Evolutionary conservation across 92 coral and sea anemone genomes (phyloP), one percentile per base, ranked within the genome.

Genomic region (Parazoanthus atlanticus): DNA sequence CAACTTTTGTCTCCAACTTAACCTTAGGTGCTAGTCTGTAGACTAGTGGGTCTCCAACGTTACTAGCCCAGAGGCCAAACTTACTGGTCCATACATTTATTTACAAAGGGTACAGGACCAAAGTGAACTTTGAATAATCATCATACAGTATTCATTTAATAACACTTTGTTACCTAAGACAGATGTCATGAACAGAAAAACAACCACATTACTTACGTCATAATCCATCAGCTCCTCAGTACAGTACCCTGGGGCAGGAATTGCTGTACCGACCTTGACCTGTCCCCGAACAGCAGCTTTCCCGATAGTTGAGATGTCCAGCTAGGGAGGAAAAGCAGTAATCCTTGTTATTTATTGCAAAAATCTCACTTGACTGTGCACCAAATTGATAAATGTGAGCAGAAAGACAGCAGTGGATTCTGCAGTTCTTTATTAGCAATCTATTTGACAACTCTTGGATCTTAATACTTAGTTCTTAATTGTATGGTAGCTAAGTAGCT

Each of bases 201-300:
- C 67, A 23, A 29, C 3, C 5, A 2, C 12, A 83, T 25, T 13
- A 70, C 69, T 84, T 84, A 84, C 87, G 40, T 84, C 87, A 28
- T 69, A 84, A 84, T 70, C 78, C 43, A 84, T 28, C 15, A 84
- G 67, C 46, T 84, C 87, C 52, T 69, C 66, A 46, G 87, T 84
- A 46, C 78, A 46, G 87, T 70, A 28, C 41, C 65, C 78, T 41
- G 25, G 67, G 54, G 87, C 87, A 43, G 12, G 66, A 31, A 23
- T 29, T 46, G 34, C 74, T 84, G 87, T 72, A 46, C 17, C 30
- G 87, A 40, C 87, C 87, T 69, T 69, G 30, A 21, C 78, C 67
- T 70, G n/a, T n/a, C n/a, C n/a, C n/a, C n/a, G 78, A 43, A 40
- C 32, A 26, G 11, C 21, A 5, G 76, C 30, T 65, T 23, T 29